phyloP scores from a whole-genome alignment of 92 coral and sea anemone species.

The Palythoa grandiflora region DNA sequence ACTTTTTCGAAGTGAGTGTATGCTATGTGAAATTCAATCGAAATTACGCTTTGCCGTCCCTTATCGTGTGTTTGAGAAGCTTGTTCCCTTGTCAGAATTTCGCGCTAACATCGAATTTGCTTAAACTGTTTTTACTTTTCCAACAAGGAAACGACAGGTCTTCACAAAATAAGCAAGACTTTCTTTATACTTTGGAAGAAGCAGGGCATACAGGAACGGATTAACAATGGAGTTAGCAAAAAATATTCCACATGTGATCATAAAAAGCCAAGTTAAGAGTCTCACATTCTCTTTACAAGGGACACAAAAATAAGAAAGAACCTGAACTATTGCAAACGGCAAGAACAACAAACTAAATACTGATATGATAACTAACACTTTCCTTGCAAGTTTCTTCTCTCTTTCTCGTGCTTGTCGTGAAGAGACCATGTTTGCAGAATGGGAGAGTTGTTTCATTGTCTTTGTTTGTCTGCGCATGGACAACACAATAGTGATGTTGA shows the following conservation, averaged over 20 bases:
- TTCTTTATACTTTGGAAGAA: slow-evolving; percentile 3
- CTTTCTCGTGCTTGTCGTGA: not conserved
- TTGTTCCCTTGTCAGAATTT: too few species aligned
- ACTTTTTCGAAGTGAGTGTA: too few species aligned
- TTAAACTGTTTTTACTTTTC: too few species aligned
- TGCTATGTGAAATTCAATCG: too few species aligned
- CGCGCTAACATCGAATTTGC: too few species aligned
- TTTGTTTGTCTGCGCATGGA: slow-evolving; percentile 4
- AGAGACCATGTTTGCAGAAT: not conserved
- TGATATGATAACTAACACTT: not conserved
- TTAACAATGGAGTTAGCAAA: not conserved
- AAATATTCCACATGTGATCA: not conserved
- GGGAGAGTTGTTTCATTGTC: not conserved
- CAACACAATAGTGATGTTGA: slow-evolving; percentile 3
- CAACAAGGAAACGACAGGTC: too few species aligned
- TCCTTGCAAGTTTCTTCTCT: slow-evolving; percentile 4
- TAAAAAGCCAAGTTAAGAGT: slow-evolving; percentile 3
- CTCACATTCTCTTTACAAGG: not conserved
- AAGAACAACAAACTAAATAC: not conserved
- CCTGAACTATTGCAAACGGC: slow-evolving; percentile 11
- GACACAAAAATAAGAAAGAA: not conserved
- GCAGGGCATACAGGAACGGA: not conserved
- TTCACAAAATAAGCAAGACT: not conserved
- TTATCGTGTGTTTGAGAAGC: too few species aligned
- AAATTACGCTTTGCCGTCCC: too few species aligned